Percentiles rank a stretch among this genome's conserved stretches.
Evolutionary conservation across 30 jellyfish, hydroid and myxozoan genomes (phyloP).

Genomic region (Pelagia noctiluca): DNA sequence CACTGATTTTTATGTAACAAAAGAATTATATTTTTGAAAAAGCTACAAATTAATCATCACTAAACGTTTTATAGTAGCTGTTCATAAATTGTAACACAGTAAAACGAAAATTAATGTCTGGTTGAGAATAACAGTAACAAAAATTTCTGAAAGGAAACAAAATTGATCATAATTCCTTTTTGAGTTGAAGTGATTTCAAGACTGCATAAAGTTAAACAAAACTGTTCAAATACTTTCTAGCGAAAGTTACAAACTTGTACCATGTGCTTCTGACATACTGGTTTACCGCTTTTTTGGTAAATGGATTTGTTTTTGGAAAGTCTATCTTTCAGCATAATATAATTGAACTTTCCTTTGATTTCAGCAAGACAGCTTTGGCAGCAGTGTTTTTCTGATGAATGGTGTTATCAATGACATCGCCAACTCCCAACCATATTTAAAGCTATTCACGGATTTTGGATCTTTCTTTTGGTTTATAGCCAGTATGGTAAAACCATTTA

Average conservation of each 20-base stretch:
- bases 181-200: too few species aligned
- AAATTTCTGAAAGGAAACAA: too few species aligned
- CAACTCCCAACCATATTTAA: conserved; percentile 46
- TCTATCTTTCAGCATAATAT: background rate
- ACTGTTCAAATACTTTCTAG: background rate
- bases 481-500: conserved; percentile 31
- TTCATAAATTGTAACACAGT: too few species aligned
- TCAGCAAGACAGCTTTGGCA: conserved; percentile 18
- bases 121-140: too few species aligned
- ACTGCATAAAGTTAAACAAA: too few species aligned
- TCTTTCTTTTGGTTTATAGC: conserved; percentile 45
- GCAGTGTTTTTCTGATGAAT: conserved; percentile 4
- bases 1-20: too few species aligned
- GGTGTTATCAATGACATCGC: conserved; percentile 43
- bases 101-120: too few species aligned
- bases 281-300: background rate
- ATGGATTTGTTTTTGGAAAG: background rate
- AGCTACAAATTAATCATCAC: too few species aligned
- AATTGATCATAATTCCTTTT: too few species aligned
- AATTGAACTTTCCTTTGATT: conserved; percentile 7
- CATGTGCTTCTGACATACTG: conserved; percentile 13
- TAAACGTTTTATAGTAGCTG: too few species aligned
- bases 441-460: conserved; percentile 13
- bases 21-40: too few species aligned
- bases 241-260: conserved; percentile 6